Evolutionary conservation across 2,888 invertebrate genomes (phyloP).

Genomic region (Dasysyrphus tricinctus): DNA sequence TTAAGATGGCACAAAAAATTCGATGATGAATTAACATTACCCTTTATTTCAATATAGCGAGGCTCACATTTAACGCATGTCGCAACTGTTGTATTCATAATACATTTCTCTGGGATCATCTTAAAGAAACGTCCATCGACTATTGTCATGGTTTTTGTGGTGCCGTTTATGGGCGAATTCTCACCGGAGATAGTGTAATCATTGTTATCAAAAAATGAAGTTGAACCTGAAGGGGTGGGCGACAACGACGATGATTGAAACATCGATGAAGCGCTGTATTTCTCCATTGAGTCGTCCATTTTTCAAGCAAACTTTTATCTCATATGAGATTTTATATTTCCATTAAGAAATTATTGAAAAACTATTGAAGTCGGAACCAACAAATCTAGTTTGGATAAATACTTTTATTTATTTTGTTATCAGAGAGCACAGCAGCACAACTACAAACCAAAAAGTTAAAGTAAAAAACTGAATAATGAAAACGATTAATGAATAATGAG

Average conservation of each 20-base stretch:
- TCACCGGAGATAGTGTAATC: not conserved
- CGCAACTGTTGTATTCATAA: slow-evolving; percentile 37
- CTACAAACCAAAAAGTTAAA: slow-evolving; percentile 1
- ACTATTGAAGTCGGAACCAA: not conserved
- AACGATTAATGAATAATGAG: slow-evolving; percentile 21
- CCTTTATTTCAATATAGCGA: slow-evolving; percentile 40
- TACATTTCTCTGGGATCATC: slow-evolving; percentile 32
- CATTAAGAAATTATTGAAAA: not conserved
- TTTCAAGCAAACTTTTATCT: not conserved
- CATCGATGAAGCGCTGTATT: slow-evolving; percentile 11
- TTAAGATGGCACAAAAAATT: slow-evolving; percentile 53
- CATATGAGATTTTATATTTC: not conserved
- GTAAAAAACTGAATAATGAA: slow-evolving; percentile 15
- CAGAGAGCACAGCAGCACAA: not conserved
- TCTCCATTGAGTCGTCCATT: slow-evolving; percentile 36
- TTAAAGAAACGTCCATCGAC: slow-evolving; percentile 49
- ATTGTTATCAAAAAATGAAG: not conserved
- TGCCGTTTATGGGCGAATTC: slow-evolving; percentile 3
- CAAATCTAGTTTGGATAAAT: not conserved
- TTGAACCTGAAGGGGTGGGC: not conserved
- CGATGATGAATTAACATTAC: slow-evolving; percentile 34
- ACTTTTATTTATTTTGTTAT: slow-evolving; percentile 3
- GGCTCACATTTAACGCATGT: slow-evolving; percentile 52
- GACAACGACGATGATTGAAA: slow-evolving; percentile 12
- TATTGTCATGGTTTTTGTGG: slow-evolving; percentile 39